Evolutionary conservation across 2,888 invertebrate species (phyloP).

Genomic region (Mesodorylaimus sp.): DNA sequence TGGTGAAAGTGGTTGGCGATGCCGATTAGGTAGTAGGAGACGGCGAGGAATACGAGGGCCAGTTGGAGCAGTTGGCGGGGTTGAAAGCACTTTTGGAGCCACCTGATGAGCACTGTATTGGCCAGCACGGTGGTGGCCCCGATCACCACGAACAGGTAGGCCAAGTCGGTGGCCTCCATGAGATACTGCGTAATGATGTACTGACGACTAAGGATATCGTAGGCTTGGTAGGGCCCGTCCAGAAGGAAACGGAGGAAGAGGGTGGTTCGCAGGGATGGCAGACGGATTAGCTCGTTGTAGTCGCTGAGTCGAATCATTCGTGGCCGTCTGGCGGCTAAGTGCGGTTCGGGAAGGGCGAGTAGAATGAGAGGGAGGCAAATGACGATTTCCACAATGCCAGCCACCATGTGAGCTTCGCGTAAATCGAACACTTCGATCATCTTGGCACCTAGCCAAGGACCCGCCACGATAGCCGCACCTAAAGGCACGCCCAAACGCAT

Average conservation of each 20-base stretch:
- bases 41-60: constrained; percentile 14
- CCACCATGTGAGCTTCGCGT: constrained; percentile 15
- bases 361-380: constrained; percentile 16
- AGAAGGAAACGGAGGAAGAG: background rate
- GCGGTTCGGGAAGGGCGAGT: constrained; percentile 16
- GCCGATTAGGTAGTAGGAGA: constrained; percentile 16
- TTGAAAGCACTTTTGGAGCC: constrained; percentile 17
- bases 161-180: constrained; percentile 17
- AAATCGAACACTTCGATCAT: constrained; percentile 10
- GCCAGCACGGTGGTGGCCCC: constrained; percentile 19
- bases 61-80: constrained; percentile 17
- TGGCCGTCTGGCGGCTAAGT: background rate
- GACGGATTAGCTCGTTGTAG: background rate
- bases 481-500: constrained; percentile 20
- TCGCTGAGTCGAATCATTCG: background rate
- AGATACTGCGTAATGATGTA: constrained; percentile 17
- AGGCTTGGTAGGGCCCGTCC: constrained; percentile 20
- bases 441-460: constrained; percentile 16
- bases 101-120: constrained; percentile 18
- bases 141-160: constrained; percentile 13
- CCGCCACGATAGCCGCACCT: constrained; percentile 20
- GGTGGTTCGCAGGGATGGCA: background rate
- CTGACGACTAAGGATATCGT: constrained; percentile 19
- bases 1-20: constrained; percentile 14
- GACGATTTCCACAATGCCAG: constrained; percentile 15